Evolutionary conservation across 1,140 invertebrate genomes (phyloP), one percentile per base, ranked within the genome.

Genomic region (Tetragonula clypearis): DNA sequence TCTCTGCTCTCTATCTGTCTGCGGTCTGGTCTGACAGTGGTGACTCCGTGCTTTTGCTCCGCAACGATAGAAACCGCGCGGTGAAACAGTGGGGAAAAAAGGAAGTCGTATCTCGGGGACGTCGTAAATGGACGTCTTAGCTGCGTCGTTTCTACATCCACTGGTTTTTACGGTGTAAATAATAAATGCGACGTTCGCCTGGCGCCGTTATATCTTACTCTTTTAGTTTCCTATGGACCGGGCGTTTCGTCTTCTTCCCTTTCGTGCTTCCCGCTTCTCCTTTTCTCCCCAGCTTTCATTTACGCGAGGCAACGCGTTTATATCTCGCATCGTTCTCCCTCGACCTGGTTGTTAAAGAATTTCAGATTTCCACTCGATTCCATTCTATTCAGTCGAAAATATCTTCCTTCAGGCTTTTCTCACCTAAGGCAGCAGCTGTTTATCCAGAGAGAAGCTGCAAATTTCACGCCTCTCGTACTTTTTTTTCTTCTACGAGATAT

Each of bases 41-140:
- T 23, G 69, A 49, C 58, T 35, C 8, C 26, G 26, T 6, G 65
- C 65, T 79, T 23, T 79, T 41, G 23, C 76, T 12, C 3, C 9
- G 11, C 21, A 49, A 14, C 35, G 41, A 21, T 30, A 35, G 56
- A 21, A 9, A n/a, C 8, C n/a, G 19, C 23, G 12, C 23, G 14
- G 71, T 17, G 58, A 9, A 62, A 23, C 17, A 1, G 26, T 49
- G 1, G 5, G 15, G n/a, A 82, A 26, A 49, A 56, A 77, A 41
- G 23, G 19, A 23, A 21, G 15, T 41, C 53, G 68, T 79, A 72
- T 79, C 76, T 30, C 26, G 56, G 66, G 21, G 76, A 72, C 78
- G 30, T 79, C 68, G 76, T 84, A 72, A 84, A 84, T 84, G 82
- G 53, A 84, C 76, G 76, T 62, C 76, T 84, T 62, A 62, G 66